Evolutionary conservation across 2,113 vertebrate genomes (phyloP).

Genomic region (Periophthalmus modestus): DNA sequence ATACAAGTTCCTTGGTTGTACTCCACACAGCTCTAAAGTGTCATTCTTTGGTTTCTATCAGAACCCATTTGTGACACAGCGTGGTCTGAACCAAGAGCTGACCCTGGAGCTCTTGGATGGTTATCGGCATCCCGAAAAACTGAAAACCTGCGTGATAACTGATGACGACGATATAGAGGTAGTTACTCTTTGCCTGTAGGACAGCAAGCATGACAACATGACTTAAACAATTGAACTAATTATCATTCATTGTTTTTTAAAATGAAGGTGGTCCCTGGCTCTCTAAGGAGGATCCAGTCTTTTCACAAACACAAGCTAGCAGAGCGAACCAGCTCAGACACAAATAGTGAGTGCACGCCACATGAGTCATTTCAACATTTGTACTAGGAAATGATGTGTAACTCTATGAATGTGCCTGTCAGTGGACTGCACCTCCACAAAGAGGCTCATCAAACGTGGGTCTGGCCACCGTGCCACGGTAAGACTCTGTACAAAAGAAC

Average conservation of each 20-base stretch:
- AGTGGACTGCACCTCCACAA: conserved; percentile 76
- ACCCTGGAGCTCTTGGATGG: conserved; percentile 87
- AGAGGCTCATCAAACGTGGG: conserved; percentile 46
- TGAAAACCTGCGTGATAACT: conserved; percentile 50
- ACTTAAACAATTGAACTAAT: background rate
- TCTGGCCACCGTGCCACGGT: conserved; percentile 60
- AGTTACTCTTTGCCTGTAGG: background rate
- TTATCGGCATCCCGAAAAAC: conserved; percentile 81
- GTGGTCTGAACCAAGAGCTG: conserved; percentile 75
- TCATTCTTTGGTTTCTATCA: conserved; percentile 37
- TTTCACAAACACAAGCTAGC: conserved; percentile 82
- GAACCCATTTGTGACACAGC: conserved; percentile 82
- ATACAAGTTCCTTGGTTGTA: no score
- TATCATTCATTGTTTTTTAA: background rate
- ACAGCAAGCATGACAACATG: no score
- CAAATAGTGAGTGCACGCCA: conserved; percentile 72
- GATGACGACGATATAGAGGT: conserved; percentile 87
- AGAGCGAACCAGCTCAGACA: conserved; percentile 78
- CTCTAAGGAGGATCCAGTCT: conserved; percentile 84
- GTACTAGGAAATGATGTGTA: background rate
- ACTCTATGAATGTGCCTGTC: conserved; percentile 14
- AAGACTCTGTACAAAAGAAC: conserved; percentile 3
- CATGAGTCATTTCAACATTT: background rate
- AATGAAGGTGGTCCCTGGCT: conserved; percentile 68
- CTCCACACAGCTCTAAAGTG: background rate